phyloP scores from a whole-genome alignment of 2,888 invertebrate species.

The Volucella inflata region DNA sequence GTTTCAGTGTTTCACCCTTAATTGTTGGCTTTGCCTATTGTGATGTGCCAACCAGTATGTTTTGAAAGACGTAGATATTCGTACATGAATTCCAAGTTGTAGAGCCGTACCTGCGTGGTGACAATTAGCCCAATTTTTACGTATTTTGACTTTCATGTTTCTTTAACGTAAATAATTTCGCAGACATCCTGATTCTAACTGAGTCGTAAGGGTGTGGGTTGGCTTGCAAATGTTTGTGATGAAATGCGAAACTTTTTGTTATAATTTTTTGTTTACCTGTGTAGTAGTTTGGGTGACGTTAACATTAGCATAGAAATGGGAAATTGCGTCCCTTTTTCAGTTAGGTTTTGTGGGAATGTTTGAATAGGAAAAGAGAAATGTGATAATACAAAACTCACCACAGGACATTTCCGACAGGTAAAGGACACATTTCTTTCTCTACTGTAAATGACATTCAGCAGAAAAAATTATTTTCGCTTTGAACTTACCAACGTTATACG shows the following conservation, averaged over 20 bases:
- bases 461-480: constrained; percentile 39
- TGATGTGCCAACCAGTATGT: constrained; percentile 22
- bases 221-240: constrained; percentile 56
- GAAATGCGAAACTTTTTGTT: constrained; percentile 67
- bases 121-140: constrained; percentile 71
- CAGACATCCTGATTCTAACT: constrained; percentile 31
- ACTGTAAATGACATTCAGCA: constrained; percentile 53
- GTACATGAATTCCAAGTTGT: background rate
- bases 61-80: constrained; percentile 34
- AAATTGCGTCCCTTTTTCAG: constrained; percentile 60
- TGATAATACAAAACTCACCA: constrained; percentile 46
- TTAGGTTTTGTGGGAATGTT: constrained; percentile 33
- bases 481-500: background rate
- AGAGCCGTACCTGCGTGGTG: constrained; percentile 63
- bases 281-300: constrained; percentile 35
- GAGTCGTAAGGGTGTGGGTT: constrained; percentile 12
- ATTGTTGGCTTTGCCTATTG: constrained; percentile 27
- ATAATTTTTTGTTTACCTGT: constrained; percentile 57
- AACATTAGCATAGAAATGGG: constrained; percentile 68
- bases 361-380: constrained; percentile 21
- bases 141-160: constrained; percentile 56
- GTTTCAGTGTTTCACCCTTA: constrained; percentile 23
- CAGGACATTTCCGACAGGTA: constrained; percentile 50
- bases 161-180: constrained; percentile 65
- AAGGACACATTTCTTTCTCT: constrained; percentile 20